Evolutionary conservation across 2,113 vertebrate genomes (phyloP).

Genomic region (Carassius carassius): DNA sequence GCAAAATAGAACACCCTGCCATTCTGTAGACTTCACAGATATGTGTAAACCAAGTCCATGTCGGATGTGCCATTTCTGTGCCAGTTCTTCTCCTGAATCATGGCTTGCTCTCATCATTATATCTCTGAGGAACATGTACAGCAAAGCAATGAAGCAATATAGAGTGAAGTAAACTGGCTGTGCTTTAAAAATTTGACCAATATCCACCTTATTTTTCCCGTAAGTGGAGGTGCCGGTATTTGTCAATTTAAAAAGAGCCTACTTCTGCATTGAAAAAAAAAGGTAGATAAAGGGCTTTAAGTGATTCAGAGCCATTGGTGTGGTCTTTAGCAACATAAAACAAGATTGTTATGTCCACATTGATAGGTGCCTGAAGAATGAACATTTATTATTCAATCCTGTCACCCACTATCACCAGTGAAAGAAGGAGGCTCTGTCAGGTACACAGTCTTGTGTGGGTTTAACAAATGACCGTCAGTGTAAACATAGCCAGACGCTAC

Average conservation of each 20-base stretch:
- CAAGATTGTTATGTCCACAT: too few species aligned
- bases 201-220: neutral
- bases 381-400: too few species aligned
- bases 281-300: neutral
- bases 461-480: neutral
- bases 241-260: too few species aligned
- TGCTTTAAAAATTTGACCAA: neutral
- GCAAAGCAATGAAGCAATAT: too few species aligned
- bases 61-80: neutral
- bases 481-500: conserved; percentile 9
- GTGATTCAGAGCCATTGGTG: neutral
- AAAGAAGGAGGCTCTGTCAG: too few species aligned
- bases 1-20: neutral
- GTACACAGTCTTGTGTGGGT: neutral
- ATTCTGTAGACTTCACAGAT: neutral
- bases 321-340: conserved; percentile 1
- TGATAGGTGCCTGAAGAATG: too few species aligned
- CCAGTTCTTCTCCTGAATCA: conserved; percentile 43
- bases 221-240: too few species aligned
- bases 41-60: conserved; percentile 12
- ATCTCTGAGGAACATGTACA: conserved; percentile 23
- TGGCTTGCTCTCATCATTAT: neutral
- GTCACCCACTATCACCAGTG: too few species aligned
- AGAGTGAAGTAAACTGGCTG: conserved; percentile 1
- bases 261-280: too few species aligned